Conservation (phyloP, 2,113 vertebrate species). For the Cololabis saira region DNA sequence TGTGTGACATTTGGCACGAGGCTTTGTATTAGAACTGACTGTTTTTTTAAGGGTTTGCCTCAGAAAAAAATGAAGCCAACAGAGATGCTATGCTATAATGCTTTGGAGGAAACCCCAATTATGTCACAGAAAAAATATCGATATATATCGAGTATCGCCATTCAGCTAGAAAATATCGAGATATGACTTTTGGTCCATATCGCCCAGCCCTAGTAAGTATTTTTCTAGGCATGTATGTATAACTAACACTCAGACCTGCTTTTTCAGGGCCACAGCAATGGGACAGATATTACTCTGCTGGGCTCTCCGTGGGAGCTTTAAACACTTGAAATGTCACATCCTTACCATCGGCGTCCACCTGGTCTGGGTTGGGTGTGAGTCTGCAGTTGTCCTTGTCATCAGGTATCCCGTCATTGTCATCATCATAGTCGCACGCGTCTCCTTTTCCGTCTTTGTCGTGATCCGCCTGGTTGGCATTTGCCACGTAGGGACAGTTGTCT, state of each 20-base stretch:
- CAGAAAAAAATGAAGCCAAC: no score
- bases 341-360: slow-evolving; percentile 91
- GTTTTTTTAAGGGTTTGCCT: no score
- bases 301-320: neutral
- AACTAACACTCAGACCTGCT: neutral
- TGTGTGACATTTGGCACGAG: no score
- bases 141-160: no score
- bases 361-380: slow-evolving; percentile 89
- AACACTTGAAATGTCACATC: neutral
- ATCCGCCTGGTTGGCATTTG: slow-evolving; percentile 96
- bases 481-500: slow-evolving; percentile 96
- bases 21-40: no score
- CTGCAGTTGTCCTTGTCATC: slow-evolving; percentile 97
- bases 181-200: no score
- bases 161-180: no score
- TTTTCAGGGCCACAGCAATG: neutral
- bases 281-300: neutral
- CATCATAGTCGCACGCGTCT: slow-evolving; percentile 94
- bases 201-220: no score
- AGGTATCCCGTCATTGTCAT: slow-evolving; percentile 94
- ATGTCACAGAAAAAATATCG: no score
- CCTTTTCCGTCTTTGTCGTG: slow-evolving; percentile 95
- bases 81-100: no score
- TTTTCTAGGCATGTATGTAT: no score
- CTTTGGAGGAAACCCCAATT: no score